Base-by-base conservation (phyloP, 1,140 invertebrate species). In the Arion vulgaris region DNA sequence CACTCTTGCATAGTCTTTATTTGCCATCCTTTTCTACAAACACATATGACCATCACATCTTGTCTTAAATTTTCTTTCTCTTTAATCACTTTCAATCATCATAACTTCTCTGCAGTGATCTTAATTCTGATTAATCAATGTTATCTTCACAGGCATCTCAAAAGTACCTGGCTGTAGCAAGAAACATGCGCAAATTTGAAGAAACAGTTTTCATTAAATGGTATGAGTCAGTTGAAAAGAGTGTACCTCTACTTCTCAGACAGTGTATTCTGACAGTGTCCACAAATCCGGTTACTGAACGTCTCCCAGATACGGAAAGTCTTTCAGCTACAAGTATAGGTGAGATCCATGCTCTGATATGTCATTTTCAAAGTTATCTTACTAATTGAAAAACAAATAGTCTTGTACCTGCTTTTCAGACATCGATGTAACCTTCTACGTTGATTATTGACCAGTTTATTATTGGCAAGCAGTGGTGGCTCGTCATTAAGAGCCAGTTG, bases 181-280 rank as follows among this genome's bases (percentile, higher is more conserved):
- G 95, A 84, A 92, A 95, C 32, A 94, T 98, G 93, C 95, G 95
- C 88, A 92, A 93, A 0, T 97, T 95, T 89, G 96, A 98, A 92
- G 94, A 96, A 45, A 86, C 88, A 0, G 88, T 86, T 41, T 92
- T 91, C 80, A 86, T 86, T 17, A 73, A 85, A 69, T 93, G 92
- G 92, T 84, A 82, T n/a, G 86, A 90, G 32, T 69, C 87, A 78
- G 90, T 90, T 7, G 92, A 92, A 62, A 84, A 88, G 19, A 78
- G 86, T 28, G 76, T 93, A 36, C 89, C 78, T 38, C 78, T 71
- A 23, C 57, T 45, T 51, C 78, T 80, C 5, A 71, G 78, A 39
- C 5, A 11, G 26, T 19, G 1, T 11, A 49, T 66, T 34, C 17
- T 66, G 62, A 13, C 62, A 66, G 62, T 34, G n/a, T 28, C 19